Percentiles rank a stretch among this genome's conserved stretches.
Evolutionary conservation across 2,797 vertebrate genomes (phyloP).

Genomic region (Forpus xanthops): DNA sequence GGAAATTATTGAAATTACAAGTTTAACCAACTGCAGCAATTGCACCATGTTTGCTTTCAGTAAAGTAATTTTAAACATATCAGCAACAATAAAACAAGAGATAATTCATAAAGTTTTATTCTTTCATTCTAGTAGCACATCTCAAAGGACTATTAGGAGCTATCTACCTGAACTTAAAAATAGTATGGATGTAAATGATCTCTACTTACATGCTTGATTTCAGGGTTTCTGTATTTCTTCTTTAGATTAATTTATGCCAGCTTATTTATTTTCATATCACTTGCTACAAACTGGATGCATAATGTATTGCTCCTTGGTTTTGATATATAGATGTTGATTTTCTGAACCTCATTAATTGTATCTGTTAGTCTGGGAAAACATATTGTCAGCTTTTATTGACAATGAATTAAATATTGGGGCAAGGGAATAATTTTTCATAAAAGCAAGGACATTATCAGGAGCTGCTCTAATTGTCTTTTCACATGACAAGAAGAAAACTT

Average conservation of each 20-base stretch:
- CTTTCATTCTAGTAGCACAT: background rate
- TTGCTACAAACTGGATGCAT: background rate
- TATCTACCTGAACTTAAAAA: background rate
- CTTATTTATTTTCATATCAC: background rate
- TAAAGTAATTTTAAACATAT: background rate
- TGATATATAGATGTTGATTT: background rate
- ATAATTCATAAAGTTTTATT: background rate
- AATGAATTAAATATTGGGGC: background rate
- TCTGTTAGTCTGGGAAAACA: background rate
- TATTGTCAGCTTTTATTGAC: background rate
- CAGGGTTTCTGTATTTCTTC: background rate
- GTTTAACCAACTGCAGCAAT: background rate
- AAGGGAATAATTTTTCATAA: background rate
- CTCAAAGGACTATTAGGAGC: background rate
- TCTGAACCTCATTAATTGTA: background rate
- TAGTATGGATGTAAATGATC: background rate
- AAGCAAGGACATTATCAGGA: background rate
- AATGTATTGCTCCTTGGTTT: background rate
- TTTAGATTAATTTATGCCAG: background rate
- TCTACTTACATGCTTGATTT: background rate
- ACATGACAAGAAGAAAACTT: background rate
- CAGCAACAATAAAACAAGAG: background rate
- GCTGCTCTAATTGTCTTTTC: background rate
- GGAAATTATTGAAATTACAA: background rate
- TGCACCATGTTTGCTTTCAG: background rate